These are phyloP conservation scores for Cancer borealis DNA, from an alignment of 2,888 invertebrate genomes.

Conservation along the genomic window DNA sequence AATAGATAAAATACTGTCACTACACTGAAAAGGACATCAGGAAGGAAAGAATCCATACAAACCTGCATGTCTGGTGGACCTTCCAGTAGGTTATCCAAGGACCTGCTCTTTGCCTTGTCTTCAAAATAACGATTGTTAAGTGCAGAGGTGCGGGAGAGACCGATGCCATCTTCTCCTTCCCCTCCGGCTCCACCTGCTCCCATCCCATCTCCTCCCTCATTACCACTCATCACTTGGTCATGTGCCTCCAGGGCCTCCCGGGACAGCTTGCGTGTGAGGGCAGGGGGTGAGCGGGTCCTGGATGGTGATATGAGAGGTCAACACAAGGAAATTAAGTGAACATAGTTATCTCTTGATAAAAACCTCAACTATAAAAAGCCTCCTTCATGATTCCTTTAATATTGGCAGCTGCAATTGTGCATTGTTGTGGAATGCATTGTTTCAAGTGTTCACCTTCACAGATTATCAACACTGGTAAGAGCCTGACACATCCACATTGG, in stretches of 20 bases:
- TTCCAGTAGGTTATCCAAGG: constrained; percentile 88
- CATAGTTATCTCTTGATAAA: background rate
- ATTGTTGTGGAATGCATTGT: too few relatives aligned
- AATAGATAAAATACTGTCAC: too few relatives aligned
- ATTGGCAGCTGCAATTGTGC: background rate
- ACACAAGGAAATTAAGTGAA: background rate
- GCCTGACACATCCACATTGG: too few relatives aligned
- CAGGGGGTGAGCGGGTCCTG: constrained; percentile 77
- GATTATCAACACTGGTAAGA: too few relatives aligned
- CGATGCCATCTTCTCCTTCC: constrained; percentile 59
- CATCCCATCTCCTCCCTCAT: background rate
- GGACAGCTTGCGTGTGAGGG: constrained; percentile 85
- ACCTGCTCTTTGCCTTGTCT: constrained; percentile 87
- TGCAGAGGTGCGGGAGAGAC: constrained; percentile 77
- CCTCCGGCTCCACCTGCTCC: constrained; percentile 46
- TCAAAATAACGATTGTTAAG: constrained; percentile 79
- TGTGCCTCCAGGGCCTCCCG: constrained; percentile 84
- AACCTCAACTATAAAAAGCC: background rate
- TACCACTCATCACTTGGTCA: constrained; percentile 78
- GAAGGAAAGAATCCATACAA: background rate
- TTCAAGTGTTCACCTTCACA: too few relatives aligned
- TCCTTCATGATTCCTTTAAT: background rate
- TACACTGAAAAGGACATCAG: too few relatives aligned
- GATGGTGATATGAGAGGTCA: background rate
- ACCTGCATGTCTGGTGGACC: constrained; percentile 68